Evolutionary conservation across 2,797 vertebrate species (phyloP), one percentile per base, ranked within the genome.

Genomic region (Sciurus carolinensis): DNA sequence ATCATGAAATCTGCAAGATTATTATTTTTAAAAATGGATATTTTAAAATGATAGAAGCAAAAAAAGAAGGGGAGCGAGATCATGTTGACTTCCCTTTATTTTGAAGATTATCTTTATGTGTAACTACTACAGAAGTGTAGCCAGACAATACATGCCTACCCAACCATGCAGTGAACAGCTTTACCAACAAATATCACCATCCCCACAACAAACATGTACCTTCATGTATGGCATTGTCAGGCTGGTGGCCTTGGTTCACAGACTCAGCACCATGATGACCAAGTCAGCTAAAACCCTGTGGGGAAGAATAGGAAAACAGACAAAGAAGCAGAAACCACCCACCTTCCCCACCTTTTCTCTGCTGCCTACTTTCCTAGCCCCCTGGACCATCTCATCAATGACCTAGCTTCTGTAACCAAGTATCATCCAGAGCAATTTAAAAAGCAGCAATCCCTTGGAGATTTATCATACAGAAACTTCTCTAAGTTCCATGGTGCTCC

Each of bases 31-130:
- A 93, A 86, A 75, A 72, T n/a, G 42, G 26, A 10, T n/a, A 77
- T 90, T 95, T 39, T 6, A 4, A 77, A 94, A 76, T 57, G 11
- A 44, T 20, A 20, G 22, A 79, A 95, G 33, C 59, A 5, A 44
- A 87, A 44, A 90, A 86, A 36, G 76, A 42, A 87, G 79, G 54
- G 57, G 54, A 87, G 89, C 54, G 69, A 86, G 28, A 89, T 75
- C 50, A 36, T 1, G 13, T n/a, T 62, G 18, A 42, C 20, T 9
- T 95, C n/a, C 7, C n/a, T 79, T 42, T 73, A 52, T 22, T 67
- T 59, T 92, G 30, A 26, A 89, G 93, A 44, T 81, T 18, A n/a
- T 67, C 64, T 82, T 54, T 90, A 69, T 30, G 39, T 13, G 2
- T 36, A 30, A 50, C 33, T 73, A n/a, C 44, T 52, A 50, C 30